Conservation (phyloP, 2,797 vertebrate genomes). For the Poecile montanus region DNA sequence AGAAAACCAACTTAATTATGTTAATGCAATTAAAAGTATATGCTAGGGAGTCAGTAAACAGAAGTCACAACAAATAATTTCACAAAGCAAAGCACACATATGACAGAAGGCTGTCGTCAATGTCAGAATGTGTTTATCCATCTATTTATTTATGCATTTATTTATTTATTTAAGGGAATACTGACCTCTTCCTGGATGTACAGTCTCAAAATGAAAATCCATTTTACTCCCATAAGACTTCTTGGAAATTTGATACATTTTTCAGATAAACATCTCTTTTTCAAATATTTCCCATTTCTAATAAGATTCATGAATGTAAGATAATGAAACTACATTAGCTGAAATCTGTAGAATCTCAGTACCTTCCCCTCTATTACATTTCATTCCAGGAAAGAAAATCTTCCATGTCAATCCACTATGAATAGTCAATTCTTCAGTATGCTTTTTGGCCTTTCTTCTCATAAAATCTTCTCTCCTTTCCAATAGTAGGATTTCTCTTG, state of each 20-base stretch:
- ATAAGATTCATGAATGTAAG: background rate
- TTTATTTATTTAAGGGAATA: background rate
- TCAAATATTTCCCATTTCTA: background rate
- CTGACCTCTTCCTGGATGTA: background rate
- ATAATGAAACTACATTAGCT: background rate
- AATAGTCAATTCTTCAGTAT: background rate
- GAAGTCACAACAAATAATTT: background rate
- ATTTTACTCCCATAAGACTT: background rate
- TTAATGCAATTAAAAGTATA: background rate
- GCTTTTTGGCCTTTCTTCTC: background rate
- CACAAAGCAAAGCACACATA: background rate
- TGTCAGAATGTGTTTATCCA: background rate
- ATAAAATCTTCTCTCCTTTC: background rate
- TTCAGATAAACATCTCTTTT: background rate
- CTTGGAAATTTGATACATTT: background rate
- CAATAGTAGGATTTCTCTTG: background rate
- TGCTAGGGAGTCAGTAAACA: background rate
- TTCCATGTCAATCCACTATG: background rate
- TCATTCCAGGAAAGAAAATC: background rate
- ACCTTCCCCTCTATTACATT: background rate
- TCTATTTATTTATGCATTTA: background rate
- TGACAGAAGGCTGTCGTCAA: background rate
- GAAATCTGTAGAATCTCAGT: background rate
- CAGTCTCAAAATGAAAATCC: background rate
- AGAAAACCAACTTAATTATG: background rate